Evolutionary conservation across 1,140 invertebrate species (phyloP), one percentile per base, ranked within the genome.

Genomic region (Neotoxoptera formosana): DNA sequence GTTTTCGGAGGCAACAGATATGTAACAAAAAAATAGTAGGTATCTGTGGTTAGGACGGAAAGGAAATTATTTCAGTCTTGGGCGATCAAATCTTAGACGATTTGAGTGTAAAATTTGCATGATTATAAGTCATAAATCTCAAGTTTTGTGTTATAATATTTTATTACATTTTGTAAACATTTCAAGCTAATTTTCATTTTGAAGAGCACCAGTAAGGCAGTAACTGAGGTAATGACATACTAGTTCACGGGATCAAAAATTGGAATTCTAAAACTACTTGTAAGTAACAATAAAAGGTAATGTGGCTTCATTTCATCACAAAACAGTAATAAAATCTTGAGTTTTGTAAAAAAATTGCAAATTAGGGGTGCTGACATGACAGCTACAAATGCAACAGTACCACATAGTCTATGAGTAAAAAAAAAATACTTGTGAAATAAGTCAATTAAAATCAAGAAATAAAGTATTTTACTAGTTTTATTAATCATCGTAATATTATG

Each of bases 381-480:
- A 4, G 9, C 25, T 30, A 67, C 23, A 67, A 67, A n/a, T n/a
- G 30, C 30, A n/a, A 11, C 4, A n/a, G 25, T 67, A 67, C 3
- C 25, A 67, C 60, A 76, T 30, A 30, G 60, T 67, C 2, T 30
- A 6, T n/a, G 1, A n/a, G 4, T 20, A 76, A 30, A 9, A n/a
- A 17, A n/a, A 17, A n/a, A n/a, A 83, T 36, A 83, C 20, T 36
- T 36, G 8, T 83, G 34, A 83, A 34, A 83, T 2, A 88, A 56
- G 4, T 89, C 48, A 89, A 53, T 89, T 9, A 89, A 56, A 21
- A 53, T 25, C 48, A 89, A 3, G 20, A 56, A 56, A 89, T 36
- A 56, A 81, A 86, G 56, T 86, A 93, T 93, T 93, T 93, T 93
- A 93, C 91, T 93, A 93, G 48, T 84, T 86, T 93, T 93, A 86